Evolutionary conservation across 2,113 vertebrate species (phyloP).

Genomic region (Rhinolophus sinicus): DNA sequence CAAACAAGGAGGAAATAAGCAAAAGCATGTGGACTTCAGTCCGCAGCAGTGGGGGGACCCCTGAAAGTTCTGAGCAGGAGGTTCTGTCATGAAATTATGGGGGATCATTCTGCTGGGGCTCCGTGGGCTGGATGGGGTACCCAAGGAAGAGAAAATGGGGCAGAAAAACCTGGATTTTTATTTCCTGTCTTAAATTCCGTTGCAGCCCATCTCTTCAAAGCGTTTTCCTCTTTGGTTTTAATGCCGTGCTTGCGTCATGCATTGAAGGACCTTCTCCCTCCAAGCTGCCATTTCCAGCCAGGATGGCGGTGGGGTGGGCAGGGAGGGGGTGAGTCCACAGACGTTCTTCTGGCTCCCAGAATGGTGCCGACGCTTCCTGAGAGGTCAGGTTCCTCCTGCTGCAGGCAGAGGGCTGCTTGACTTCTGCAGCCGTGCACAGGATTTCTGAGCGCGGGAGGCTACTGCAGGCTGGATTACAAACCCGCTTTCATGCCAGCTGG

Average conservation of each 20-base stretch:
- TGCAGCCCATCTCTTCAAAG: not conserved
- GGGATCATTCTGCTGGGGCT: too few species aligned
- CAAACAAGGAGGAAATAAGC: not conserved
- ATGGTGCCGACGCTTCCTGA: not conserved
- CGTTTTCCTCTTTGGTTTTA: not conserved
- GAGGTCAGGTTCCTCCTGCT: rapidly evolving
- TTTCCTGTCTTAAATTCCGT: not conserved
- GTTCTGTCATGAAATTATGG: rapidly evolving
- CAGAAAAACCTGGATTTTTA: not conserved
- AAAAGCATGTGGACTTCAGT: too few species aligned
- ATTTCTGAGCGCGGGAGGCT: constrained; percentile 68
- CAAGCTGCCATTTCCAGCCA: not conserved
- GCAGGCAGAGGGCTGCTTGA: not conserved
- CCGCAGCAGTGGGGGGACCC: not conserved
- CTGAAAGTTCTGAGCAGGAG: rapidly evolving
- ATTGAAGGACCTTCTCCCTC: not conserved
- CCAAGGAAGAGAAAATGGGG: not conserved
- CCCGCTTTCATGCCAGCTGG: constrained; percentile 78
- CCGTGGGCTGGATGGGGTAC: rapidly evolving
- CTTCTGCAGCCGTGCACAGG: constrained; percentile 57
- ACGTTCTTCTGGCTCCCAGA: not conserved
- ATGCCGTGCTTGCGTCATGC: not conserved
- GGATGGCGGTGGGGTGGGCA: not conserved
- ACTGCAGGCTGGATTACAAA: constrained; percentile 79
- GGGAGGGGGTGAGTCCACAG: not conserved